Evolutionary conservation across 2,888 invertebrate species (phyloP).

Genomic region (Volucella zonaria): DNA sequence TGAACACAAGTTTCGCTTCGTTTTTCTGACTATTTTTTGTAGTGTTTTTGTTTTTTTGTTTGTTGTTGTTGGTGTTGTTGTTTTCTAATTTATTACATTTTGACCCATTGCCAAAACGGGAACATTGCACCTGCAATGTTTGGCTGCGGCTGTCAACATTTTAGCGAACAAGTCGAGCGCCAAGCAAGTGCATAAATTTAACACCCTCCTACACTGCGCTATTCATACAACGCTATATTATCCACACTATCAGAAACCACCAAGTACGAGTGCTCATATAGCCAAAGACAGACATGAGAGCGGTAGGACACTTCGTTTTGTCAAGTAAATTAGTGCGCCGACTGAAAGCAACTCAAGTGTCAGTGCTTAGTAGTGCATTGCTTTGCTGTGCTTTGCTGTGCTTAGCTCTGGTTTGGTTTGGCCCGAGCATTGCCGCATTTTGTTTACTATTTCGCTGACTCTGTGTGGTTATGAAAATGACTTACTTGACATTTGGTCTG

Average conservation of each 20-base stretch:
- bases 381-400: slow-evolving; percentile 20
- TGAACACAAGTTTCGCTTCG: slow-evolving; percentile 29
- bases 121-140: slow-evolving; percentile 74
- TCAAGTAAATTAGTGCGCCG: slow-evolving; percentile 69
- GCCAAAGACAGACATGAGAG: slow-evolving; percentile 15
- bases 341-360: slow-evolving; percentile 51
- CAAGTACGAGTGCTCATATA: background rate
- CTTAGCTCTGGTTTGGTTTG: slow-evolving; percentile 10
- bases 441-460: slow-evolving; percentile 42
- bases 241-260: background rate
- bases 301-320: slow-evolving; percentile 63
- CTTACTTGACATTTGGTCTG: slow-evolving; percentile 73
- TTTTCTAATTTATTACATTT: slow-evolving; percentile 57
- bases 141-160: slow-evolving; percentile 69
- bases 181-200: slow-evolving; percentile 72
- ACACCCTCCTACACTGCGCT: slow-evolving; percentile 59
- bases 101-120: slow-evolving; percentile 72
- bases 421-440: slow-evolving; percentile 5
- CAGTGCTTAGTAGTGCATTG: slow-evolving; percentile 23
- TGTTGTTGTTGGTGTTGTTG: too few relatives aligned
- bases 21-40: background rate
- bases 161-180: slow-evolving; percentile 70
- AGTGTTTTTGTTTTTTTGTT: slow-evolving; percentile 13
- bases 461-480: slow-evolving; percentile 64
- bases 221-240: background rate